These are phyloP conservation scores for Asbolus verrucosus DNA, from an alignment of 1,140 invertebrate species.

Conservation along the genomic window DNA sequence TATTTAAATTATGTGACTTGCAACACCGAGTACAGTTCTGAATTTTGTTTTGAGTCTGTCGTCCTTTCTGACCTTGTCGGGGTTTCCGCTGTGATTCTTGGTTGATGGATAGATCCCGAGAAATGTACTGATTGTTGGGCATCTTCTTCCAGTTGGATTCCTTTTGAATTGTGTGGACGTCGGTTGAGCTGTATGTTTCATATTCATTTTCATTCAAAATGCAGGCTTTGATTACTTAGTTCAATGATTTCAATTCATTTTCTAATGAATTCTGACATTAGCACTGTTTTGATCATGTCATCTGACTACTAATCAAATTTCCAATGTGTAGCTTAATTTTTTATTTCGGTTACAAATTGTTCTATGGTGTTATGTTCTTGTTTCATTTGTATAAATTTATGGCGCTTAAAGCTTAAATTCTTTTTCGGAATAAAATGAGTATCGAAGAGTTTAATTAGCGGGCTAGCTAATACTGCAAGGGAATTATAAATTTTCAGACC, in stretches of 20 bases:
- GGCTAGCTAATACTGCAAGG: no score
- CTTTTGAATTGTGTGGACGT: no score
- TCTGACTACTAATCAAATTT: slow-evolving; percentile 23
- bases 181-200: no score
- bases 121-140: no score
- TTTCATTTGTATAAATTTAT: slow-evolving; percentile 22
- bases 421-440: slow-evolving; percentile 13
- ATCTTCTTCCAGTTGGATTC: no score
- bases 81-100: no score
- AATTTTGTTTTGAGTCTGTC: slow-evolving; percentile 3
- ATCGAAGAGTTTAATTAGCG: no score
- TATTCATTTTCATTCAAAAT: no score
- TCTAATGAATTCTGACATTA: slow-evolving; percentile 37
- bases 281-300: slow-evolving; percentile 43
- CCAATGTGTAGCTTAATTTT: slow-evolving; percentile 23
- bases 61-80: slow-evolving; percentile 17
- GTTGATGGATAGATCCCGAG: no score
- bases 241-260: no score
- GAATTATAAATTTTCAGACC: no score
- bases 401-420: slow-evolving; percentile 15
- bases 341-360: slow-evolving; percentile 37
- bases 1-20: background rate
- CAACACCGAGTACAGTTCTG: slow-evolving; percentile 4
- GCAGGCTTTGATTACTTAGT: no score
- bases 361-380: slow-evolving; percentile 18